phyloP scores from a whole-genome alignment of 2,797 vertebrate species.

The Acrossocheilus wenchowensis region DNA sequence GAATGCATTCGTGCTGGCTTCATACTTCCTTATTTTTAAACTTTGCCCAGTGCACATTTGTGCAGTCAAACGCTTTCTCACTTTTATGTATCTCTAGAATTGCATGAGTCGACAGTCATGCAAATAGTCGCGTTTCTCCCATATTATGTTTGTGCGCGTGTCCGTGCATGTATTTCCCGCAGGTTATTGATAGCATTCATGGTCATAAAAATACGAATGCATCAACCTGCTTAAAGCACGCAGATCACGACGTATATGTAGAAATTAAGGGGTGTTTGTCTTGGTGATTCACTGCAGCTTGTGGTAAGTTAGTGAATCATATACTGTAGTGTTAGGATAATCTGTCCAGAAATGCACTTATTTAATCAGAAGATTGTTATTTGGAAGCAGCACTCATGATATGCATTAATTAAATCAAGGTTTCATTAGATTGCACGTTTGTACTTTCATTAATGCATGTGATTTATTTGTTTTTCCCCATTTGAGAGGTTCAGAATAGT shows the following conservation, averaged over 20 bases:
- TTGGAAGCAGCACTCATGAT: background rate
- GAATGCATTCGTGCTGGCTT: background rate
- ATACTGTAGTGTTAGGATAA: background rate
- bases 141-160: too few relatives aligned
- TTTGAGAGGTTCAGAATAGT: background rate
- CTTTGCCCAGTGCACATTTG: background rate
- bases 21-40: slow-evolving; percentile 9
- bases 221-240: background rate
- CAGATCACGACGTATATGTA: background rate
- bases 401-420: background rate
- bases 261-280: background rate
- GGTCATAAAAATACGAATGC: background rate
- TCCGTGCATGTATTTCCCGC: background rate
- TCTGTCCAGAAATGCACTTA: background rate
- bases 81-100: background rate
- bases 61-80: too few relatives aligned
- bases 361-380: background rate
- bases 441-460: background rate
- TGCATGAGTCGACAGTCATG: background rate
- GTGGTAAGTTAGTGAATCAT: background rate
- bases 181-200: background rate
- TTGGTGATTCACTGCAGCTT: background rate
- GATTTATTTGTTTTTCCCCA: background rate
- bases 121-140: background rate
- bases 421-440: background rate